phyloP scores from a whole-genome alignment of 1,140 invertebrate genomes.

The Drosophila virilis region DNA sequence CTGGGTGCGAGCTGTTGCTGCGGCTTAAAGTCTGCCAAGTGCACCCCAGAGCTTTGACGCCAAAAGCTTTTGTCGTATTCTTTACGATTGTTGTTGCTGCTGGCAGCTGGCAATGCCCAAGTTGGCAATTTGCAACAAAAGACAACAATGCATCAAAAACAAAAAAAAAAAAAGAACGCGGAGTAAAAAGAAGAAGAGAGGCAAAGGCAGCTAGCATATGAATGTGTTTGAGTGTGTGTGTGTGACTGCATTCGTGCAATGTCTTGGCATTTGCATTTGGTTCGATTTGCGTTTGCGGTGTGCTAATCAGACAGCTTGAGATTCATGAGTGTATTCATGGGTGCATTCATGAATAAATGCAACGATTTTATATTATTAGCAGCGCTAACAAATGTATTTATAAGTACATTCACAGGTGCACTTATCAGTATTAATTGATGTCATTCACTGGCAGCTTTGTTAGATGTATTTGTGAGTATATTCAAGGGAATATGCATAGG shows the following conservation, averaged over 20 bases:
- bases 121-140: constrained; percentile 79
- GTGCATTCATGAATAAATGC: constrained; percentile 12
- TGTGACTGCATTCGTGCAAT: constrained; percentile 12
- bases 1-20: constrained; percentile 19
- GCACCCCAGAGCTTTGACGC: constrained; percentile 79
- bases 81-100: constrained; percentile 23
- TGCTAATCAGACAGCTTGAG: constrained; percentile 2
- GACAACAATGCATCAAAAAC: constrained; percentile 58
- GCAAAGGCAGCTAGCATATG: constrained; percentile 16
- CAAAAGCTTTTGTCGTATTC: constrained; percentile 62
- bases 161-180: not conserved
- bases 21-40: constrained; percentile 69
- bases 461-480: too few species aligned
- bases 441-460: too few species aligned
- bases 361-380: too few species aligned
- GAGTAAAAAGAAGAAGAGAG: constrained; percentile 7
- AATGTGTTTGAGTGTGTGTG: constrained; percentile 1
- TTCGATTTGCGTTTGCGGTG: constrained; percentile 1
- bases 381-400: not conserved
- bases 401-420: not conserved
- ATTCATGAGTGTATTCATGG: constrained; percentile 19
- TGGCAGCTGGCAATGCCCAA: constrained; percentile 68
- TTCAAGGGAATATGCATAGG: too few species aligned
- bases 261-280: constrained; percentile 3
- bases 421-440: too few species aligned